Evolutionary conservation across 2,797 vertebrate genomes (phyloP), one percentile per base, ranked within the genome.

Genomic region (Bufotes viridis): DNA sequence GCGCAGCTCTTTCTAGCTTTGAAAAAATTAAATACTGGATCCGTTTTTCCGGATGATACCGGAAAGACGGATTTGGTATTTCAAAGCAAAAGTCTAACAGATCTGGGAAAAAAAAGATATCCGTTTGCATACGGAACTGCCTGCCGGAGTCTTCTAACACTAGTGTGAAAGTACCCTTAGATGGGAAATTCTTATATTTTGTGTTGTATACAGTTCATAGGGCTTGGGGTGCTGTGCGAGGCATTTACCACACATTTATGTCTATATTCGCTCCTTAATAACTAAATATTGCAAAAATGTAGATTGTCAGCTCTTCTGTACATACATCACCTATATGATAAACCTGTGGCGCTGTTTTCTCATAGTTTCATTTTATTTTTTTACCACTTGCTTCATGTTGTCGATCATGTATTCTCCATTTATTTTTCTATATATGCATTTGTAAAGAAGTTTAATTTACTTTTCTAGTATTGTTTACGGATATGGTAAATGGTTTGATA

Each of bases 281-380:
- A 9, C 22, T 49, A 63, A 74, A n/a, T 22, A 75, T 63, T 81
- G 15, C 55, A 78, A 6, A 26, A 4, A 26, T 67, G 29, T 84
- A 87, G 84, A 87, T 89, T 84, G 85, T 89, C 88, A 89, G 88
- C 88, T 89, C 88, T 89, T 89, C 85, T 87, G 75, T 34, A 61
- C 78, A 80, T 60, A 34, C 13, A 60, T 55, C 58, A 61, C 60
- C 67, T 75, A 10, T 61, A 82, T 57, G 24, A 49, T 22, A 82
- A 87, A 83, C 26, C 24, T 81, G 82, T 55, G 81, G 63, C 78
- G 84, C 34, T 82, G 18, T 87, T 26, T 63, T 57, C 11, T 60
- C 14, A 67, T 61, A 57, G 29, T 87, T 26, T 53, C 58, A 57
- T 67, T 78, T 22, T 20, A 51, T 80, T 81, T 81, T 81, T 81